Evolutionary conservation across 2,113 vertebrate species (phyloP).

Genomic region (Urocolius indicus): DNA sequence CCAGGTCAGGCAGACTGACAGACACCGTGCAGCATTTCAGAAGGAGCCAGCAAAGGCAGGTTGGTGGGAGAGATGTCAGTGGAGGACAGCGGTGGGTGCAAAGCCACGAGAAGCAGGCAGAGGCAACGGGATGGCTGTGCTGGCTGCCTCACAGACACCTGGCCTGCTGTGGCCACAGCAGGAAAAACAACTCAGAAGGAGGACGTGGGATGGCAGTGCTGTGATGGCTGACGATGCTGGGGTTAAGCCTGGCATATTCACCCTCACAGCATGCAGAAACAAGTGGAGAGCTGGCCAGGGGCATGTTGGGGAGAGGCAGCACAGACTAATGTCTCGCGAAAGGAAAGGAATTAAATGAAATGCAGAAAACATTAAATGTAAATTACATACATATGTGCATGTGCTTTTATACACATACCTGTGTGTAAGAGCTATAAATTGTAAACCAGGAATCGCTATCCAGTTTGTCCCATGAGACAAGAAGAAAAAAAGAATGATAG

Average conservation of each 20-base stretch:
- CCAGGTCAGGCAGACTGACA: not conserved
- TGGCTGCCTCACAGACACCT: too few relatives aligned
- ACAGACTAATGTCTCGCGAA: not conserved
- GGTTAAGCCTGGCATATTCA: not conserved
- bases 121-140: accelerated
- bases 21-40: not conserved
- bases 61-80: accelerated
- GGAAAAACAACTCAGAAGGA: not conserved
- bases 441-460: not conserved
- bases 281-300: accelerated
- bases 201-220: not conserved
- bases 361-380: not conserved
- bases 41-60: not conserved
- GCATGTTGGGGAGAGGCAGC: not conserved
- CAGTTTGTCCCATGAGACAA: not conserved
- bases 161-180: accelerated
- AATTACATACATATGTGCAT: not conserved
- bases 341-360: not conserved
- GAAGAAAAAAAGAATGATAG: not conserved
- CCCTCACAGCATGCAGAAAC: accelerated
- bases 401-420: not conserved
- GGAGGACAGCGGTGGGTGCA: accelerated
- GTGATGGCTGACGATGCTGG: not conserved
- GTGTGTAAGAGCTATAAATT: not conserved
- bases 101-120: not conserved